Evolutionary conservation across 2,113 vertebrate species (phyloP).

Genomic region (Ceyx margarethae): DNA sequence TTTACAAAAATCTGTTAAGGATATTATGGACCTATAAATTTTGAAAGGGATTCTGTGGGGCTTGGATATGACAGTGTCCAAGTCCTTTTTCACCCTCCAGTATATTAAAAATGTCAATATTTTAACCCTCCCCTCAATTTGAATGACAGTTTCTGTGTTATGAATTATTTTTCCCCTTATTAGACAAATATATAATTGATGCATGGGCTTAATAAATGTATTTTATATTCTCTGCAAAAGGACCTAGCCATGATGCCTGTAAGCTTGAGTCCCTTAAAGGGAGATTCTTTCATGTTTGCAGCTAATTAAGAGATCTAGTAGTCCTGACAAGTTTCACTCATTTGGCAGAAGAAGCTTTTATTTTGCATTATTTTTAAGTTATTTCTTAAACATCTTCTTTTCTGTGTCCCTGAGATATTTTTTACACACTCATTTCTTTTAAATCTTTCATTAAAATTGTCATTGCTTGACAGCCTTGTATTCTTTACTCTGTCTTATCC

Average conservation of each 20-base stretch:
- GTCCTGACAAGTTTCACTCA: slow-evolving; percentile 33
- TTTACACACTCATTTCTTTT: background rate
- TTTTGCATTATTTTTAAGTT: slow-evolving; percentile 43
- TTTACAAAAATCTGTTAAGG: background rate
- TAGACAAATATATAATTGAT: background rate
- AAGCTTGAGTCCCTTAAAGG: slow-evolving; percentile 10
- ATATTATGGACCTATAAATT: background rate
- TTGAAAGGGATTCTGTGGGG: background rate
- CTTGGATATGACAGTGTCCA: background rate
- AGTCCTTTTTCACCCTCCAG: background rate
- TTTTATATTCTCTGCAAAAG: slow-evolving; percentile 1
- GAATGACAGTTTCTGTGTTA: background rate
- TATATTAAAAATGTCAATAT: background rate
- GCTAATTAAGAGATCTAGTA: slow-evolving; percentile 43
- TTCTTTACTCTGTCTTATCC: background rate
- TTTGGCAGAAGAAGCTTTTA: slow-evolving; percentile 16
- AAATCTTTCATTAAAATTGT: slow-evolving; percentile 9
- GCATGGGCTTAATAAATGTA: background rate
- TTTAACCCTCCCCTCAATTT: background rate
- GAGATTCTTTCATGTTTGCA: background rate
- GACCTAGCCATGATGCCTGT: background rate
- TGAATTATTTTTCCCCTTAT: background rate
- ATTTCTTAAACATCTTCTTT: slow-evolving; percentile 29
- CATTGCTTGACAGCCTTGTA: background rate
- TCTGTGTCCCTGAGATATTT: slow-evolving; percentile 12